phyloP scores from a whole-genome alignment of 2,113 vertebrate species.

The zebrafish (Danio rerio) region DNA sequence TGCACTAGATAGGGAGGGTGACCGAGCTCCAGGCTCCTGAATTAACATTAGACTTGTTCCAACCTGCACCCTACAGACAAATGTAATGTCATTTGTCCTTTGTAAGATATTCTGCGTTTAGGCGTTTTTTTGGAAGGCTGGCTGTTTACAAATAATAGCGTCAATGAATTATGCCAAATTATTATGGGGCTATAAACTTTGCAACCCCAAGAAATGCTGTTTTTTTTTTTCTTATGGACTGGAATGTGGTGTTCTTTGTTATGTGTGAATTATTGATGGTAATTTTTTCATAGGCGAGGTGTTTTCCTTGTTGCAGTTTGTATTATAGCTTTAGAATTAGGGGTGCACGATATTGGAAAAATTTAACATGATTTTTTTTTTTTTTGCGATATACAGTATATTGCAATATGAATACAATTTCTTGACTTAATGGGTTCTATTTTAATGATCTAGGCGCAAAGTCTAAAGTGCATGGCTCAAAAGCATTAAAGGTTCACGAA shows the following conservation, averaged over 20 bases:
- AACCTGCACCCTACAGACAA: constrained; percentile 45
- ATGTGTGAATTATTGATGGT: constrained; percentile 5
- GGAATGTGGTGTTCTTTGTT: neutral
- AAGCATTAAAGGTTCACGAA: too few relatives aligned
- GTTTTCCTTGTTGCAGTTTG: neutral
- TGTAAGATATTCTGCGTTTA: constrained; percentile 26
- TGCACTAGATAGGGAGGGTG: neutral
- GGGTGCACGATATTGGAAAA: neutral
- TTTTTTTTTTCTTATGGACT: constrained; percentile 22
- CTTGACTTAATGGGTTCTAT: too few relatives aligned
- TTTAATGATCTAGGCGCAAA: too few relatives aligned
- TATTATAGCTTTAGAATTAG: neutral
- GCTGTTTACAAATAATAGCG: constrained; percentile 26
- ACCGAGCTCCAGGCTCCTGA: constrained; percentile 25
- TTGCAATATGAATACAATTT: too few relatives aligned
- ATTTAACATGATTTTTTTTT: too few relatives aligned
- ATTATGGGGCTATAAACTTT: neutral
- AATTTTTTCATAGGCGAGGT: constrained; percentile 2
- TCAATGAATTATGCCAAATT: constrained; percentile 22
- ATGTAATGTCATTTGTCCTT: constrained; percentile 39
- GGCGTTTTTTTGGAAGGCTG: constrained; percentile 10
- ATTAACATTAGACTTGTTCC: constrained; percentile 36
- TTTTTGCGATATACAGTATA: too few relatives aligned
- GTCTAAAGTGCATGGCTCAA: too few relatives aligned
- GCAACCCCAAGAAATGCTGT: neutral